Conservation (phyloP, 2,888 invertebrate genomes). For the Drosophila kanekoi region DNA sequence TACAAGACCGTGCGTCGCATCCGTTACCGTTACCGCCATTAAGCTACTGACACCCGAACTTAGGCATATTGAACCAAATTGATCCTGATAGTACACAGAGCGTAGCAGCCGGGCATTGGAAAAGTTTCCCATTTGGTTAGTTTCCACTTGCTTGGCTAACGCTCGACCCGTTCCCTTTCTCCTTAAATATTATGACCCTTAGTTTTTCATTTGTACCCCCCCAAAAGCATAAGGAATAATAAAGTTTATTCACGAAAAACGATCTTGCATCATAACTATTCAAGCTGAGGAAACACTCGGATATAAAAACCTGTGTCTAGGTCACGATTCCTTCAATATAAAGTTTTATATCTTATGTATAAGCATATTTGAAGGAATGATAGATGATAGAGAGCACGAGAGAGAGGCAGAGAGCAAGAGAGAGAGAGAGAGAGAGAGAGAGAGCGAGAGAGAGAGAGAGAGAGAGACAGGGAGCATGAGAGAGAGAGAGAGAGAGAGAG, state of each 20-base stretch:
- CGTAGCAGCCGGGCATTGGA: constrained; percentile 7
- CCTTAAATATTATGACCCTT: constrained; percentile 27
- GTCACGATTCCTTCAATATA: too few species aligned
- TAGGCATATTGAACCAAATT: constrained; percentile 77
- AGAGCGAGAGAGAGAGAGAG: too few species aligned
- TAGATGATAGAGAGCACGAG: neutral
- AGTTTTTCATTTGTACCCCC: constrained; percentile 29
- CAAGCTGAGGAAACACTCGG: too few species aligned
- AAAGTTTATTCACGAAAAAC: constrained; percentile 67
- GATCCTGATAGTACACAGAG: constrained; percentile 75
- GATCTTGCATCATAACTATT: neutral
- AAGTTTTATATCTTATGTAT: too few species aligned
- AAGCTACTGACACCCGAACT: constrained; percentile 43
- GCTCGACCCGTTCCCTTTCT: constrained; percentile 32
- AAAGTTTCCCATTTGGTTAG: constrained; percentile 20
- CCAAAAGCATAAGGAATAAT: constrained; percentile 73
- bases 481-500: too few species aligned
- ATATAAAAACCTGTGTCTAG: too few species aligned
- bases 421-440: too few species aligned
- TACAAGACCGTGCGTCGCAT: constrained; percentile 83
- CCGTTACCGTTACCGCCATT: constrained; percentile 81
- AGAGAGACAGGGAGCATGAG: too few species aligned
- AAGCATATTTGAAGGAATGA: too few species aligned
- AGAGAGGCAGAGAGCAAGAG: too few species aligned
- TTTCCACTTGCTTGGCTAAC: constrained; percentile 18